These are phyloP conservation scores for Tauraco erythrolophus DNA, from an alignment of 2,113 vertebrate species.

Conservation along the genomic window DNA sequence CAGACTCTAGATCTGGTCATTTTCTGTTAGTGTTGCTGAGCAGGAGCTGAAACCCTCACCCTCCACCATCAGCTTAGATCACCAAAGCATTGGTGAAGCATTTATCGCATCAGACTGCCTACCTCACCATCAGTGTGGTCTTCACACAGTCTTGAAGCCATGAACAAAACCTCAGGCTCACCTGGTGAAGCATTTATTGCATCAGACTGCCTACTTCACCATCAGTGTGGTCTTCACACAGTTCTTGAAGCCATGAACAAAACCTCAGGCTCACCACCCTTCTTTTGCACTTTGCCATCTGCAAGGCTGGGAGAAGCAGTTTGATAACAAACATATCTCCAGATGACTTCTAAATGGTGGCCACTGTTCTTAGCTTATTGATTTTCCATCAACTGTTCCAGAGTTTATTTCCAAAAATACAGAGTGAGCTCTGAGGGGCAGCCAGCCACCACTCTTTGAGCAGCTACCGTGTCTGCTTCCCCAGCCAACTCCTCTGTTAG, in stretches of 20 bases:
- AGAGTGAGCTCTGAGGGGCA: not conserved
- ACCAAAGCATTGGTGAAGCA: too few relatives aligned
- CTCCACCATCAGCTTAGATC: not conserved
- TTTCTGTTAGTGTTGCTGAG: not conserved
- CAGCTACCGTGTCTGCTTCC: not conserved
- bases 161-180: not conserved
- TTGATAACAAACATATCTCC: not conserved
- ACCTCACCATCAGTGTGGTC: fast-evolving
- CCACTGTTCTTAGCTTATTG: not conserved
- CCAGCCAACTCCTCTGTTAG: not conserved
- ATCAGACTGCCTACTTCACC: too few relatives aligned
- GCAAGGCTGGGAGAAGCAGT: not conserved
- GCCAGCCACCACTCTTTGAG: slow-evolving; percentile 42
- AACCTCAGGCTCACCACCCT: not conserved
- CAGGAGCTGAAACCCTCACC: not conserved
- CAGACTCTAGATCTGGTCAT: not conserved
- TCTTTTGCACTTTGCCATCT: not conserved
- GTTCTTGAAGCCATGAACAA: not conserved
- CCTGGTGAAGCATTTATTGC: not conserved
- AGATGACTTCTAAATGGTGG: slow-evolving; percentile 9
- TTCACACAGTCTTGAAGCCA: not conserved
- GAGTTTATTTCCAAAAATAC: slow-evolving; percentile 64
- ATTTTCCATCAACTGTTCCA: slow-evolving; percentile 69
- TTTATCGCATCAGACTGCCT: not conserved
- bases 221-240: not conserved